Evolutionary conservation across 2,888 invertebrate genomes (phyloP).

Genomic region (Lycia hirtaria): DNA sequence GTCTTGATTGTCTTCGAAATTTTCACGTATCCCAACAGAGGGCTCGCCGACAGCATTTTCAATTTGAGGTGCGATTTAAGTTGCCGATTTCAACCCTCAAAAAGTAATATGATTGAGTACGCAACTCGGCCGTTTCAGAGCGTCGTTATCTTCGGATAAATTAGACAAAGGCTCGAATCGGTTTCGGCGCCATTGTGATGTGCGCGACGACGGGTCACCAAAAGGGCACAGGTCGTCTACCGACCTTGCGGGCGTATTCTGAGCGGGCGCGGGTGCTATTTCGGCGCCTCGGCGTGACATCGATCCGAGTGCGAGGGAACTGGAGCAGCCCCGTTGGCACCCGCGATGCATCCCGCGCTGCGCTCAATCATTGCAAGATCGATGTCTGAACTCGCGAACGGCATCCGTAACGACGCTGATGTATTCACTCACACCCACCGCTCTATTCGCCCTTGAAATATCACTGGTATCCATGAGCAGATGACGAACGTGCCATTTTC

Average conservation of each 20-base stretch:
- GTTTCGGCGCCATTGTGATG: constrained; percentile 53
- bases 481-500: background rate
- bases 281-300: constrained; percentile 62
- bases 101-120: constrained; percentile 26
- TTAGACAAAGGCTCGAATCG: constrained; percentile 49
- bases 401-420: constrained; percentile 38
- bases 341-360: constrained; percentile 62
- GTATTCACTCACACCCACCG: constrained; percentile 31
- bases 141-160: constrained; percentile 43
- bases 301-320: constrained; percentile 65
- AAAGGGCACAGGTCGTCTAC: constrained; percentile 67
- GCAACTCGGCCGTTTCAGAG: constrained; percentile 28
- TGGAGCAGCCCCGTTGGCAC: constrained; percentile 78
- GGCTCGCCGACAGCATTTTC: constrained; percentile 43
- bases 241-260: constrained; percentile 72
- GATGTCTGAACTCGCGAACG: constrained; percentile 46
- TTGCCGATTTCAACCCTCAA: constrained; percentile 19
- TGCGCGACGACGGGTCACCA: constrained; percentile 58
- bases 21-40: constrained; percentile 51
- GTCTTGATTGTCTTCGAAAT: constrained; percentile 56
- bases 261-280: constrained; percentile 70
- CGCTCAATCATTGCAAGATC: constrained; percentile 67
- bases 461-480: constrained; percentile 1
- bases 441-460: constrained; percentile 24
- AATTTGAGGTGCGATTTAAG: constrained; percentile 19